These are phyloP conservation scores for Oikopleura albicans DNA, from an alignment of 23 tunicate species.

Conservation along the genomic window DNA sequence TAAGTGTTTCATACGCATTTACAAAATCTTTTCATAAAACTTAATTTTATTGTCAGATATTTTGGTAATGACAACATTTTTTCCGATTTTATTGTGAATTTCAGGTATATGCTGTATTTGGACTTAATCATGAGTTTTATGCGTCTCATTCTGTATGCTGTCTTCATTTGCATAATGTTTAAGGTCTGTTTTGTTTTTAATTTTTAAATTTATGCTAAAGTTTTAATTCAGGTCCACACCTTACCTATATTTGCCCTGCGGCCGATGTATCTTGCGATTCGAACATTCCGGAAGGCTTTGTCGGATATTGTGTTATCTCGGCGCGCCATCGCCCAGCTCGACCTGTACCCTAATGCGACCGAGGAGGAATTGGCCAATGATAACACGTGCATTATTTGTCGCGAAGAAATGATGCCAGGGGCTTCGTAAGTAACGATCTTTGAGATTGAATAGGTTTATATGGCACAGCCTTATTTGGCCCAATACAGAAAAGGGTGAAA, in stretches of 20 bases:
- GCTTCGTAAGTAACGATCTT: no score
- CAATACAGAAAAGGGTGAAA: background rate
- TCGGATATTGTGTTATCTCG: constrained; percentile 65
- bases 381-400: constrained; percentile 81
- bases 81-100: no score
- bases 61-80: no score
- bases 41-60: no score
- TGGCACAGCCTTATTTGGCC: background rate
- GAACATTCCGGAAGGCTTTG: constrained; percentile 73
- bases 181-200: background rate
- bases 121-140: constrained; percentile 34
- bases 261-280: constrained; percentile 87
- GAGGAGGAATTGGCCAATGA: constrained; percentile 59
- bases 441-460: no score
- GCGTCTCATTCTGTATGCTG: constrained; percentile 40
- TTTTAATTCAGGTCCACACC: constrained; percentile 40
- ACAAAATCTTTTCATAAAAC: no score
- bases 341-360: constrained; percentile 79
- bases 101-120: background rate
- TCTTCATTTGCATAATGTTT: constrained; percentile 55
- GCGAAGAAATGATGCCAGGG: constrained; percentile 81
- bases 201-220: background rate
- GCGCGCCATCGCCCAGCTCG: constrained; percentile 36
- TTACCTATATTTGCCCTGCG: constrained; percentile 80
- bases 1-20: no score